These are phyloP conservation scores for Lindbergichthys nudifrons DNA, from an alignment of 2,797 vertebrate species.

Conservation along the genomic window DNA sequence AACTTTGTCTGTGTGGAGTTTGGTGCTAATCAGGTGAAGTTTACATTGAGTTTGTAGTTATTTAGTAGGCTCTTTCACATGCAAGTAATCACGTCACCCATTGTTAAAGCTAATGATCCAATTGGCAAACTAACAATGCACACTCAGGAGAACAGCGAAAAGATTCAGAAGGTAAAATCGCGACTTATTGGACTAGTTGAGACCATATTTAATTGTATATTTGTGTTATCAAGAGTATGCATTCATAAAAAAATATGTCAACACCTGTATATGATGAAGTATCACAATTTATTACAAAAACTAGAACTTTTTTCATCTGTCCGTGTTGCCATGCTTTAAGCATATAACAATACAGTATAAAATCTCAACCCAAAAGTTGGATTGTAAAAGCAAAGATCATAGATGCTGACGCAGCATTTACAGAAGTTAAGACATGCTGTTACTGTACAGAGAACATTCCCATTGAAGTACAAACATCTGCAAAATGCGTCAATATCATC, in stretches of 20 bases:
- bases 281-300: constrained; percentile 91
- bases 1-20: background rate
- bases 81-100: background rate
- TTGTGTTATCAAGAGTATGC: background rate
- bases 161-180: background rate
- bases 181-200: background rate
- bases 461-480: constrained; percentile 78
- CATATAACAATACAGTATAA: constrained; percentile 89
- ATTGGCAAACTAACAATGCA: background rate
- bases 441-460: constrained; percentile 85
- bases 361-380: constrained; percentile 82
- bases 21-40: background rate
- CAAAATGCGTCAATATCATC: constrained; percentile 73
- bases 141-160: background rate
- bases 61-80: background rate
- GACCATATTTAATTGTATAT: background rate
- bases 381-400: constrained; percentile 83
- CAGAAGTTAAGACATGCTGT: constrained; percentile 85
- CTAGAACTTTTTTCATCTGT: constrained; percentile 85
- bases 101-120: background rate
- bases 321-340: constrained; percentile 88
- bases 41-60: background rate
- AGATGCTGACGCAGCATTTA: constrained; percentile 84
- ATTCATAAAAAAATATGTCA: constrained; percentile 26
- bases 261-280: constrained; percentile 76